Base-by-base conservation (phyloP, 2,113 vertebrate genomes). In the Perca schrenkii region DNA sequence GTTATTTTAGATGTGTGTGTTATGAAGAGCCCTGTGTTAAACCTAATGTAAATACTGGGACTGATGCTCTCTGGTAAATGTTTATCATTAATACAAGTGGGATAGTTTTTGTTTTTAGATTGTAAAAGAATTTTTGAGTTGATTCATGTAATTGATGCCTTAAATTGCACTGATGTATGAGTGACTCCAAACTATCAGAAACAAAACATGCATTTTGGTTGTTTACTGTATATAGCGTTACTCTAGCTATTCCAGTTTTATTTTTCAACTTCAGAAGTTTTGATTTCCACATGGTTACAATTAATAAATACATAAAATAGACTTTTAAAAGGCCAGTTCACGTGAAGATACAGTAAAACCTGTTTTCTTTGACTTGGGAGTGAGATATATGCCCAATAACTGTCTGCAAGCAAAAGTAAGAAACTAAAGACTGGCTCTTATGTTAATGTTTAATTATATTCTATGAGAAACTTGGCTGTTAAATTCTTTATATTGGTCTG, bases 101-200 rank as follows among this genome's bases (percentile, higher is more conserved):
- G 43, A 52, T 52, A 0, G n/a, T 54, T 46, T 49, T 15, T 13
- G 7, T 21, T 53, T 71, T 43, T 46, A 10, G n/a, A 22, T 63
- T 62, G 14, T 74, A 31, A 56, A 75, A 75, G 74, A 53, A 6
- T 34, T 63, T 77, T 79, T 79, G 19, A 65, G n/a, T 54, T 60
- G 57, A 76, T 34, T 34, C 4, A 5, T 34, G 31, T 34, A 34
- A 34, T 31, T 31, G 31, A 31, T 31, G 31, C 82, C 74, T 64
- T 57, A 11, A 70, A 69, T 49, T 83, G 77, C 88, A 88, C 85
- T 84, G 72, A 82, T 22, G 36, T 57, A 62, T 34, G 36, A 63
- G 74, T 81, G 63, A 73, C 60, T 81, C 25, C 78, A 79, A 84
- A 88, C 78, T 31, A 77, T 60, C 57, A 63, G 47, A 73, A 66